Evolutionary conservation across 2,797 vertebrate species (phyloP), one percentile per base, ranked within the genome.

Genomic region (Leptodactylus fallax): DNA sequence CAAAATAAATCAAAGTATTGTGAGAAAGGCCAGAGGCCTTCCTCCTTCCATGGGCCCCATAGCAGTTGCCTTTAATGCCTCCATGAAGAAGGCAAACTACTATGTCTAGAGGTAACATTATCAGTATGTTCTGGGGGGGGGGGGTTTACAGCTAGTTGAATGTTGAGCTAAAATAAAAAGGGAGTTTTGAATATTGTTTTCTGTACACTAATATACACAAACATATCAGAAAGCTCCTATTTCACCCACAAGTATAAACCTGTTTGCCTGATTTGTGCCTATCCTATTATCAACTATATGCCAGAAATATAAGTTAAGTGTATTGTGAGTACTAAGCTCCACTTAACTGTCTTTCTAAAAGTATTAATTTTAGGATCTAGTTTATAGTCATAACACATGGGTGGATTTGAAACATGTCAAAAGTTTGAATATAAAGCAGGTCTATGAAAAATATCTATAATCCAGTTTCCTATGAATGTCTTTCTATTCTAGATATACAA

Each of bases 371-470:
- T 63, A 61, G n/a, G 58, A 61, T 85, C 69, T 72, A 72, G 13
- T 74, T 72, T 72, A 84, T 47, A 84, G 53, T 74, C 82, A 84
- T 72, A 84, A 84, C 69, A 60, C 19, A 74, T 74, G 82, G 82
- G 82, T 84, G 82, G 82, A 84, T 84, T 74, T 84, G 69, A 84
- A 84, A 84, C 74, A 69, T 84, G 53, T 84, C 82, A 74, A 72
- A 74, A 74, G 53, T 45, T 47, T 84, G 53, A 78, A 78, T 78
- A 85, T 85, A 77, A 85, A 85, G 27, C 36, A 77, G 56, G 67
- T 77, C 65, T 77, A 27, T 77, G 67, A 78, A 85, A 84, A 84
- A 74, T 60, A 74, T 58, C 69, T 7, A 45, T 84, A 84, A 84
- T 84, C 82, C 53, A 7, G 55, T 58, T 84, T 74, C 67, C 82